Evolutionary conservation across 2,113 vertebrate genomes (phyloP).

Genomic region (Sclerurus mexicanus): DNA sequence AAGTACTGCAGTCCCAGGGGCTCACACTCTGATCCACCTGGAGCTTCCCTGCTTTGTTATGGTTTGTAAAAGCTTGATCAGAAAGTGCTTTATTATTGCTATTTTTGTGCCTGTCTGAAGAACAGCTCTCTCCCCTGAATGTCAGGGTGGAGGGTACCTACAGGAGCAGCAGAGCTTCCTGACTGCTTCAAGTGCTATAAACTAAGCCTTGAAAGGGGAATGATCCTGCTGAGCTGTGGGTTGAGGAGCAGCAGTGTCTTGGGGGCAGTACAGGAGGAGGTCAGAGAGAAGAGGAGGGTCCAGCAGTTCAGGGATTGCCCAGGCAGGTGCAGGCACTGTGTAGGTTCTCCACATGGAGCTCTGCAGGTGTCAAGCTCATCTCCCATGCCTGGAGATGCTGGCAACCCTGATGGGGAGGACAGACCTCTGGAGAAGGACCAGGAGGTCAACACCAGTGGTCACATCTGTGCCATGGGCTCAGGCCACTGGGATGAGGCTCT

Average conservation of each 20-base stretch:
- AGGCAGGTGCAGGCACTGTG: accelerated
- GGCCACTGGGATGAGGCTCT: not conserved
- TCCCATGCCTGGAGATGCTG: not conserved
- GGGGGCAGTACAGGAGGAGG: not conserved
- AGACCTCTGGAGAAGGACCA: not conserved
- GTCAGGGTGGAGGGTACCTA: not conserved
- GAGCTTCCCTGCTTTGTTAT: not conserved
- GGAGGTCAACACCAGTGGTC: not conserved
- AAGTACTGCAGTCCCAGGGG: not conserved
- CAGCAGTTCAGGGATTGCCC: not conserved
- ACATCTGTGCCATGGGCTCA: accelerated
- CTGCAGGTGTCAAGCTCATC: not conserved
- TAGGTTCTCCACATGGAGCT: accelerated
- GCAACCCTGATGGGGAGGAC: not conserved
- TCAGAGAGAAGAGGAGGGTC: not conserved
- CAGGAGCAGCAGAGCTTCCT: not conserved
- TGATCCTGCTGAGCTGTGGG: not conserved
- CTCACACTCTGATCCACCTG: not conserved
- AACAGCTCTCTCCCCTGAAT: not conserved
- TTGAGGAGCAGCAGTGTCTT: not conserved
- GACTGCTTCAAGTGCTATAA: not conserved
- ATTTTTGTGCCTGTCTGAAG: not conserved
- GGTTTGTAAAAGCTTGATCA: not conserved
- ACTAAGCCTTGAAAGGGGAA: not conserved
- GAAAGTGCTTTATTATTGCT: not conserved